Percentiles rank a stretch among this genome's conserved stretches.
Conservation (phyloP, 2,113 vertebrate species). For the Triplophysa rosa region DNA sequence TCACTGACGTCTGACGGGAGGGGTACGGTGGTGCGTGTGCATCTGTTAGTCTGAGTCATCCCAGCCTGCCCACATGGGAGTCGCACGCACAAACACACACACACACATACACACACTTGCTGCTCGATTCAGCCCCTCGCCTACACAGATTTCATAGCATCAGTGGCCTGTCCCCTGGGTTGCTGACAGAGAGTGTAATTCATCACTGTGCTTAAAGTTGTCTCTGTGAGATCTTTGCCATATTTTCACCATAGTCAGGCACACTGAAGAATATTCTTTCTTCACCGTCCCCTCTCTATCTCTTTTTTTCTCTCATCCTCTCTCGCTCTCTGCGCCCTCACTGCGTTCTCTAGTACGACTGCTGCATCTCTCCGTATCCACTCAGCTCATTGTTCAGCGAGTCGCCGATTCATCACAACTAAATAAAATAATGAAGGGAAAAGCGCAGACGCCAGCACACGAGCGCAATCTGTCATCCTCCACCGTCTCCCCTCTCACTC, state of each 20-base stretch:
- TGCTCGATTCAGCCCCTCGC: slow-evolving; percentile 17
- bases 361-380: slow-evolving; percentile 24
- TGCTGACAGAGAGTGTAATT: slow-evolving; percentile 2
- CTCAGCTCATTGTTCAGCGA: slow-evolving; percentile 49
- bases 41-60: slow-evolving; percentile 55
- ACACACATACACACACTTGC: slow-evolving; percentile 19
- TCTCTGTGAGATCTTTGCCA: slow-evolving; percentile 1
- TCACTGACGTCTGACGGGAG: slow-evolving; percentile 29
- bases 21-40: slow-evolving; percentile 38
- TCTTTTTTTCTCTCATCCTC: slow-evolving; percentile 5
- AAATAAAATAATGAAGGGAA: slow-evolving; percentile 50
- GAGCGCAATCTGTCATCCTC: slow-evolving; percentile 47
- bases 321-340: background rate
- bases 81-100: slow-evolving; percentile 14
- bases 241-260: background rate
- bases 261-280: background rate
- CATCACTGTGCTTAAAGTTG: slow-evolving; percentile 17
- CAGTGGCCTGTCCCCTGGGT: slow-evolving; percentile 9
- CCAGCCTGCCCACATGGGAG: slow-evolving; percentile 40
- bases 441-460: slow-evolving; percentile 48
- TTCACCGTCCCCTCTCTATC: background rate
- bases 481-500: slow-evolving; percentile 15
- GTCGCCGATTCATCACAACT: slow-evolving; percentile 55
- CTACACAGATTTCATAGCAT: slow-evolving; percentile 7
- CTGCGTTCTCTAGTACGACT: background rate